Evolutionary conservation across 2,888 invertebrate genomes (phyloP).

Genomic region (Allygus modestus): DNA sequence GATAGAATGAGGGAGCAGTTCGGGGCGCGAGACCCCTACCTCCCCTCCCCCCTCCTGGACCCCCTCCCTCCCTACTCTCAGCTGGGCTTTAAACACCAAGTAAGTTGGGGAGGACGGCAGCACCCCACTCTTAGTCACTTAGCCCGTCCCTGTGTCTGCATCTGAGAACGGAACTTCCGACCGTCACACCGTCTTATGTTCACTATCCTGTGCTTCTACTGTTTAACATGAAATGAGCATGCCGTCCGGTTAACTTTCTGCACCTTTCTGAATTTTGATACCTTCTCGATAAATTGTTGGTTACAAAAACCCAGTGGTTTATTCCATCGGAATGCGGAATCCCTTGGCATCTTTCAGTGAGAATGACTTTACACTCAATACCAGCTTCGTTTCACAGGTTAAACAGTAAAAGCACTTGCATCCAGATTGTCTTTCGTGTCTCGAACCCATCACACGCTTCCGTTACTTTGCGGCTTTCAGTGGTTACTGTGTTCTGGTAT

Average conservation of each 20-base stretch:
- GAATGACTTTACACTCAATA: background rate
- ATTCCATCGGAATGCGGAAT: background rate
- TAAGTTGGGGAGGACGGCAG: slow-evolving; percentile 77
- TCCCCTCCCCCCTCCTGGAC: slow-evolving; percentile 77
- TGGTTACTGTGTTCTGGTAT: slow-evolving; percentile 29
- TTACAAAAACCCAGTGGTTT: background rate
- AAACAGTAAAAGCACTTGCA: slow-evolving; percentile 58
- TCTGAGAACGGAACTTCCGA: slow-evolving; percentile 29
- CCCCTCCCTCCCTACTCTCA: slow-evolving; percentile 61
- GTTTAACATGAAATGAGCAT: slow-evolving; percentile 52
- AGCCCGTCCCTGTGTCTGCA: slow-evolving; percentile 36
- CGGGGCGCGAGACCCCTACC: slow-evolving; percentile 71
- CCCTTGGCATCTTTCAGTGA: background rate
- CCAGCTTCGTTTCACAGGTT: slow-evolving; percentile 14
- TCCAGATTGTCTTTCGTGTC: slow-evolving; percentile 48
- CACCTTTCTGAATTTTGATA: background rate
- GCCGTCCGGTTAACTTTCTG: background rate
- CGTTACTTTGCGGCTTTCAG: slow-evolving; percentile 53
- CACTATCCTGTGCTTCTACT: slow-evolving; percentile 50
- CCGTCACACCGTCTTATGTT: slow-evolving; percentile 27
- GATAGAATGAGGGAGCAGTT: slow-evolving; percentile 77
- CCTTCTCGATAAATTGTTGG: too few species aligned
- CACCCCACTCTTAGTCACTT: slow-evolving; percentile 55
- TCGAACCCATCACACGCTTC: slow-evolving; percentile 50
- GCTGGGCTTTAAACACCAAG: slow-evolving; percentile 84